These are phyloP conservation scores for Anguilla rostrata DNA, from an alignment of 2,113 vertebrate species.

Conservation along the genomic window DNA sequence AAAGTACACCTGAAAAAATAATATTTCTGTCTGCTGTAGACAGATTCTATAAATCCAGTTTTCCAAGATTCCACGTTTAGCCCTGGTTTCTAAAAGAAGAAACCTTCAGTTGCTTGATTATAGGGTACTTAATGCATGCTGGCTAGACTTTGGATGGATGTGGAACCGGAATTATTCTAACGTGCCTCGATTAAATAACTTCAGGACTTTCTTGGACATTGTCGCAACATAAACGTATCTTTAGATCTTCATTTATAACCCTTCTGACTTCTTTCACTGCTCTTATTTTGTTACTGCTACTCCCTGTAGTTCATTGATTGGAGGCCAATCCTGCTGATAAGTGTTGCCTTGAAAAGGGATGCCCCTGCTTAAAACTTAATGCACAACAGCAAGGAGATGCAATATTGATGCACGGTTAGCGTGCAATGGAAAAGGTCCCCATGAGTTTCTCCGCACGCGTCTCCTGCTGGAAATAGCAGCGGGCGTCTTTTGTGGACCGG, in stretches of 20 bases:
- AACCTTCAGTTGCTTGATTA: neutral
- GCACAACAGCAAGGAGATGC: conserved; percentile 24
- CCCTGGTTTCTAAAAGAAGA: neutral
- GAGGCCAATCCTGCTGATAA: conserved; percentile 5
- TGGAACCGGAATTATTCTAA: neutral
- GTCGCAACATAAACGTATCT: neutral
- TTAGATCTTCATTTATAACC: neutral
- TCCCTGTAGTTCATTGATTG: neutral
- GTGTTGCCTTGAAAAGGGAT: conserved; percentile 33
- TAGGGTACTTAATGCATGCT: neutral
- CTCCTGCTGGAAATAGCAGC: conserved; percentile 14
- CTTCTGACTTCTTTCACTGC: neutral
- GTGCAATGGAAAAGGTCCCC: conserved; percentile 28
- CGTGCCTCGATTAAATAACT: neutral
- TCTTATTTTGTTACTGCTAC: neutral
- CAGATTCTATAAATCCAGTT: neutral
- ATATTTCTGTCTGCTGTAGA: neutral
- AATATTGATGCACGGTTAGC: conserved; percentile 18
- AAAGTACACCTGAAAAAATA: neutral
- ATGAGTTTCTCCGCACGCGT: conserved; percentile 11
- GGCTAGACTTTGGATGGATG: neutral
- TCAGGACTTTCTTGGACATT: neutral
- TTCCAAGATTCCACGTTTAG: neutral
- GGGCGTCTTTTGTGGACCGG: conserved; percentile 10
- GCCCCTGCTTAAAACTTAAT: conserved; percentile 34